A percentile compares a stretch with the other conserved stretches of the same genome.
phyloP scores from a whole-genome alignment of 2,797 vertebrate genomes.

The Xyrichtys novacula region DNA sequence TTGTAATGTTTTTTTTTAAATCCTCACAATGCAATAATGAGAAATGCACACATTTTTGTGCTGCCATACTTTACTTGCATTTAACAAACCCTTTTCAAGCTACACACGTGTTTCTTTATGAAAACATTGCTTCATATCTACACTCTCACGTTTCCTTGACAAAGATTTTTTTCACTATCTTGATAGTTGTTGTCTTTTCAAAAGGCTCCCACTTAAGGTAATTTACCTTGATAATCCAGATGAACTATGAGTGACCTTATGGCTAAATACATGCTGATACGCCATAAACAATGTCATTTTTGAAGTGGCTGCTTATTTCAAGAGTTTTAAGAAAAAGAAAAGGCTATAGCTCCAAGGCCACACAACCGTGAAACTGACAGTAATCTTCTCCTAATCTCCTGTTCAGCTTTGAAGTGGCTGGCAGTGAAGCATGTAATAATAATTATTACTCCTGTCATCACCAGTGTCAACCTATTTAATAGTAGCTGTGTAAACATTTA shows the following conservation, averaged over 20 bases:
- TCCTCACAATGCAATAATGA: too few species aligned
- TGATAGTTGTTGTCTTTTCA: constrained; percentile 14
- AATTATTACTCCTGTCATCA: constrained; percentile 73
- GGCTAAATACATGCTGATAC: constrained; percentile 21
- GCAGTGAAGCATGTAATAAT: constrained; percentile 65
- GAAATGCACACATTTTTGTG: too few species aligned
- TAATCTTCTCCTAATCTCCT: constrained; percentile 70
- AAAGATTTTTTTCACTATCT: too few species aligned
- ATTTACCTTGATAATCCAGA: constrained; percentile 16
- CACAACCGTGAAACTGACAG: constrained; percentile 54
- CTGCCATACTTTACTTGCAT: too few species aligned
- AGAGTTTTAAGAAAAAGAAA: constrained; percentile 44
- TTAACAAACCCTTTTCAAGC: too few species aligned
- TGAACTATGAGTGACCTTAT: constrained; percentile 37
- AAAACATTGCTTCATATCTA: too few species aligned
- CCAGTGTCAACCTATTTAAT: constrained; percentile 70
- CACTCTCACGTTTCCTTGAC: too few species aligned
- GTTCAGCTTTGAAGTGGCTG: constrained; percentile 60
- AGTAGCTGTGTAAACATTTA: constrained; percentile 74
- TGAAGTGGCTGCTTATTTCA: constrained; percentile 43
- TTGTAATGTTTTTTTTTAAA: too few species aligned
- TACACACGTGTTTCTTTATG: too few species aligned
- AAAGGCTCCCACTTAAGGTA: background rate
- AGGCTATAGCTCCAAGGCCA: constrained; percentile 41
- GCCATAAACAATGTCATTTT: constrained; percentile 15